Base-by-base conservation (phyloP, 2,888 invertebrate genomes). In the Peribatodes rhomboidaria region DNA sequence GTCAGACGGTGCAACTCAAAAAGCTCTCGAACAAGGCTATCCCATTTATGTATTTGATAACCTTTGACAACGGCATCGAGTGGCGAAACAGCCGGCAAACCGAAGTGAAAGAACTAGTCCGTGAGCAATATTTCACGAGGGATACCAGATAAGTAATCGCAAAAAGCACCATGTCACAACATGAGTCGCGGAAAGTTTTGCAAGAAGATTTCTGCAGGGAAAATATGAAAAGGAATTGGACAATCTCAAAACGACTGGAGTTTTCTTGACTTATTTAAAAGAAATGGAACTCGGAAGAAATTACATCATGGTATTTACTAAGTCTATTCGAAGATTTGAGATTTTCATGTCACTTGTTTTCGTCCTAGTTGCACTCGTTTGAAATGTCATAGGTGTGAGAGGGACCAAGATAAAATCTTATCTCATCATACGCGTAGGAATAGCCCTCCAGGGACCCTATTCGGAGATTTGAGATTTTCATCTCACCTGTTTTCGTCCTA, bases 131-230 rank as follows among this genome's bases (percentile, higher is more conserved):
- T 85, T 87, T 86, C 85, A 84, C 80, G 81, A 82, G 81, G 82
- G 80, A 82, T 79, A 73, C 78, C 76, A 84, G 92, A 92, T 92
- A 90, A 89, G 86, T 78, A 79, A 87, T 87, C 83, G 81, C 84
- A 86, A 88, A 86, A 87, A 85, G 85, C 76, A 76, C 78, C 76
- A 81, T 89, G 89, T 86, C 90, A 85, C 83, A 89, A 87, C 83
- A 79, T 78, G 82, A 79, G 13, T 74, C 72, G 78, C 77, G 75
- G 85, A 86, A 86, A 86, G 87, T 89, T 84, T 88, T 89, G 90
- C 81, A 88, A 89, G 84, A 82, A 79, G 77, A 80, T 77, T 78
- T 54, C 4, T 31, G 27, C 31, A 35, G 47, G 46, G 53, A 53
- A 44, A 33, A 7, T 3, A 39, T 22, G 8, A 16, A 16, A 7